These are phyloP conservation scores for Selenia dentaria DNA, from an alignment of 2,888 invertebrate species.

Conservation along the genomic window DNA sequence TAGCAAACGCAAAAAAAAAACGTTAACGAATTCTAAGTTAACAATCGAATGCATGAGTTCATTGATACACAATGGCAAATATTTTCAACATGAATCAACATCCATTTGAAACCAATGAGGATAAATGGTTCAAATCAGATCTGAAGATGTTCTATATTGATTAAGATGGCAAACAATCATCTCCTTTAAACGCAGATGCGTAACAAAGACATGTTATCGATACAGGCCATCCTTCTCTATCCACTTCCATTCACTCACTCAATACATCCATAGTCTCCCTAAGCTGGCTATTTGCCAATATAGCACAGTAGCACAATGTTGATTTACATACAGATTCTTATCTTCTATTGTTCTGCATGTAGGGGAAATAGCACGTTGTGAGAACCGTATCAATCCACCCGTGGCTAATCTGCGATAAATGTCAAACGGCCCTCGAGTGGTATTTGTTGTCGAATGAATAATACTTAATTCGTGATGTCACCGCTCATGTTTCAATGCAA, in stretches of 20 bases:
- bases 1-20: too few relatives aligned
- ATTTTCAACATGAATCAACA: slow-evolving; percentile 8
- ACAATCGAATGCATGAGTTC: background rate
- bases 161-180: slow-evolving; percentile 15
- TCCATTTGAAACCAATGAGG: slow-evolving; percentile 13
- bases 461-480: slow-evolving; percentile 37
- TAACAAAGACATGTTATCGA: slow-evolving; percentile 20
- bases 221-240: slow-evolving; percentile 24
- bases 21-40: background rate
- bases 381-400: slow-evolving; percentile 50
- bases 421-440: slow-evolving; percentile 54
- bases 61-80: background rate
- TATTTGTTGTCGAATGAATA: slow-evolving; percentile 39
- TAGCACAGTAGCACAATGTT: slow-evolving; percentile 32
- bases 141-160: slow-evolving; percentile 22
- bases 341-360: slow-evolving; percentile 48
- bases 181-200: slow-evolving; percentile 13
- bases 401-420: slow-evolving; percentile 68
- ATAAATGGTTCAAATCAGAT: slow-evolving; percentile 20
- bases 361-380: slow-evolving; percentile 40
- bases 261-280: slow-evolving; percentile 19
- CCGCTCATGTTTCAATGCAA: slow-evolving; percentile 27
- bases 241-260: slow-evolving; percentile 17
- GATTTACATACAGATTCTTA: slow-evolving; percentile 53
- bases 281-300: slow-evolving; percentile 36